phyloP scores from a whole-genome alignment of 2,113 vertebrate species.

The Atherinomorus stipes region DNA sequence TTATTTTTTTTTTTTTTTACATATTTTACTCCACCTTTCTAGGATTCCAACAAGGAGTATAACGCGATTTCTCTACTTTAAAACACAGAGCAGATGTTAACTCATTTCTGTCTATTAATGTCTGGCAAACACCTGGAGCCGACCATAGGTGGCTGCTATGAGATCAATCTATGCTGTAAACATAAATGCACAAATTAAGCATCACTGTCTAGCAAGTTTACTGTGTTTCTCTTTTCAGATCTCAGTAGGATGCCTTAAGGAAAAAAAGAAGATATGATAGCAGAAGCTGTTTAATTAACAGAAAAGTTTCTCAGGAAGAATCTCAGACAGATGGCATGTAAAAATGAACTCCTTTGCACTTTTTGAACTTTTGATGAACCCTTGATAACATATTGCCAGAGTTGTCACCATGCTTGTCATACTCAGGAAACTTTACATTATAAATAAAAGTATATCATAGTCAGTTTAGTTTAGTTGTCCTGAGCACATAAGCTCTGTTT shows the following conservation, averaged over 20 bases:
- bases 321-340: conserved; percentile 68
- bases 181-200: conserved; percentile 7
- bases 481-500: not conserved
- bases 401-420: not conserved
- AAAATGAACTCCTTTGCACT: conserved; percentile 46
- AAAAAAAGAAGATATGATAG: conserved; percentile 52
- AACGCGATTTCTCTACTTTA: conserved; percentile 5
- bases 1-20: not conserved
- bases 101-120: conserved; percentile 54
- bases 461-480: not conserved
- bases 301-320: conserved; percentile 47
- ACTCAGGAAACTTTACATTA: not conserved
- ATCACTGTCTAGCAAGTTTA: not conserved
- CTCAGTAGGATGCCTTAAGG: conserved; percentile 33
- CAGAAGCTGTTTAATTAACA: conserved; percentile 66
- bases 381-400: conserved; percentile 14
- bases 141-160: conserved; percentile 60
- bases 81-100: conserved; percentile 64
- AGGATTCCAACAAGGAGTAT: conserved; percentile 22
- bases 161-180: conserved; percentile 53
- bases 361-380: conserved; percentile 28
- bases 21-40: not conserved
- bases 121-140: conserved; percentile 51
- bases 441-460: not conserved
- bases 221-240: conserved; percentile 15